Conservation (phyloP, 2,888 invertebrate genomes). For the Plutella xylostella region DNA sequence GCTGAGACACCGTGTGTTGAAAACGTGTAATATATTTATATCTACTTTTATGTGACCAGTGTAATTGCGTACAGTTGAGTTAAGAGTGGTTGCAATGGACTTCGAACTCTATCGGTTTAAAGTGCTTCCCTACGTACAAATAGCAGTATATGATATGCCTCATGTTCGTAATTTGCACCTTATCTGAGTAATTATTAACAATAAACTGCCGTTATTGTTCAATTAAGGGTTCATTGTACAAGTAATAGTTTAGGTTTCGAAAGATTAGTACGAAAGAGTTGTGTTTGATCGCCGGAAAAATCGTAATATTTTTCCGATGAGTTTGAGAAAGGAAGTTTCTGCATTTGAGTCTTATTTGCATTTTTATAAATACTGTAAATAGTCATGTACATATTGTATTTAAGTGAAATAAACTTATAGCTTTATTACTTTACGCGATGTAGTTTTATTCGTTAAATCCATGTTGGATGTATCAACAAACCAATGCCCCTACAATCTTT, state of each 20-base stretch:
- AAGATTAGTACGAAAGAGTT: too few species aligned
- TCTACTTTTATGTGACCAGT: too few species aligned
- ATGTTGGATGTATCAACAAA: not conserved
- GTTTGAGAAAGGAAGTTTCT: not conserved
- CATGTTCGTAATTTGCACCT: not conserved
- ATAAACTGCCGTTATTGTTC: not conserved
- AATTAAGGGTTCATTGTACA: not conserved
- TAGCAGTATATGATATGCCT: not conserved
- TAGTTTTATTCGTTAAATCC: too few species aligned
- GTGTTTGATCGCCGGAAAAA: not conserved
- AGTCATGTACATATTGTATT: conserved; percentile 11
- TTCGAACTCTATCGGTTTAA: too few species aligned
- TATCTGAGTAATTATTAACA: not conserved
- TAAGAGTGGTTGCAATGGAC: not conserved
- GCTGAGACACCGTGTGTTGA: too few species aligned
- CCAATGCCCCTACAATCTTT: not conserved
- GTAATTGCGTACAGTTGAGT: too few species aligned
- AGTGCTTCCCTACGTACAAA: not conserved
- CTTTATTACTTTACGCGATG: not conserved
- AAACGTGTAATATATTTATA: too few species aligned
- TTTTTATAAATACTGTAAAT: conserved; percentile 27
- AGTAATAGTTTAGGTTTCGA: too few species aligned
- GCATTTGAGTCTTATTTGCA: not conserved
- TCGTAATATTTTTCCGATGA: not conserved
- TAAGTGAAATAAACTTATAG: not conserved